Conservation (phyloP, 2,797 vertebrate species). For the Sebastolobus alascanus region DNA sequence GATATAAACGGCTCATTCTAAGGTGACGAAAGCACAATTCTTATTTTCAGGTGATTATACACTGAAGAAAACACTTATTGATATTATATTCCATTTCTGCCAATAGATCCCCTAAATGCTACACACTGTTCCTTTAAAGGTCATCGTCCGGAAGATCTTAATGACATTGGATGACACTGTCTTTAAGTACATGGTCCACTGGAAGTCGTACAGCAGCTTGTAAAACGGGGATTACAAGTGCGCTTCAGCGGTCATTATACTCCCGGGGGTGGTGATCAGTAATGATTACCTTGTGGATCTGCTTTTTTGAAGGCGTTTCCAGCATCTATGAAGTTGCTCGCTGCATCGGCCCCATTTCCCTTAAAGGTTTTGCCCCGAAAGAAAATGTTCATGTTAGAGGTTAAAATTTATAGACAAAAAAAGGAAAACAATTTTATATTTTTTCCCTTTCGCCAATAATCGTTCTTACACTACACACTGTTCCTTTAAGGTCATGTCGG, state of each 20-base stretch:
- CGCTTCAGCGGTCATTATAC: neutral
- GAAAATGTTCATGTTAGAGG: too few species aligned
- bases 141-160: neutral
- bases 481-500: too few species aligned
- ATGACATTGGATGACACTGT: neutral
- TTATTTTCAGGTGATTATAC: too few species aligned
- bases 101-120: neutral
- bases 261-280: neutral
- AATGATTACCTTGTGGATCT: slow-evolving; percentile 90
- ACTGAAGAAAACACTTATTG: too few species aligned
- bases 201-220: neutral
- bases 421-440: too few species aligned
- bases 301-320: slow-evolving; percentile 97
- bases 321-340: slow-evolving; percentile 93
- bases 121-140: neutral
- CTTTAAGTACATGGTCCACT: neutral
- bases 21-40: neutral
- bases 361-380: too few species aligned
- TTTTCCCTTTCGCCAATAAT: too few species aligned
- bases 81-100: too few species aligned
- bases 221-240: neutral
- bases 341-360: too few species aligned
- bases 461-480: too few species aligned
- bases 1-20: neutral
- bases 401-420: too few species aligned